Evolutionary conservation across 2,797 vertebrate species (phyloP).

Genomic region (Arrhamphus sclerolepis): DNA sequence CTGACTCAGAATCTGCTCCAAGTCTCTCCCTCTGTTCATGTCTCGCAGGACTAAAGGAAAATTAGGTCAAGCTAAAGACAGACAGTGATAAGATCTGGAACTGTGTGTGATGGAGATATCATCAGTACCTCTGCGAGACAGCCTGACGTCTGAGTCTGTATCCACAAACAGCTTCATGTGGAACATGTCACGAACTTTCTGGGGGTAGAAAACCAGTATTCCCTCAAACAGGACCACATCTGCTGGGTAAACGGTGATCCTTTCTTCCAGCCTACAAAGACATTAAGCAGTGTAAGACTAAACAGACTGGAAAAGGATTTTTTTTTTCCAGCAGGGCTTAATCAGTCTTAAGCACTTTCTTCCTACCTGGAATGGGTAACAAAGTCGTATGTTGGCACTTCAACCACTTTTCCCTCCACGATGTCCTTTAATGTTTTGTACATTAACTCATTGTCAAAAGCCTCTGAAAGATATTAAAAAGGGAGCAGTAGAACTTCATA

Average conservation of each 20-base stretch:
- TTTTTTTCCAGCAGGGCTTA: not conserved
- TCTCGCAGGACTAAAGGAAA: constrained; percentile 88
- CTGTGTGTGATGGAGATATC: not conserved
- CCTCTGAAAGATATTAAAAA: constrained; percentile 79
- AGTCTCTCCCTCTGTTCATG: constrained; percentile 92
- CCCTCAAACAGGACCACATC: constrained; percentile 96
- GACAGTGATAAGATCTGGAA: not conserved
- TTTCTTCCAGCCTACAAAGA: constrained; percentile 85
- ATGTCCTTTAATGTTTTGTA: constrained; percentile 90
- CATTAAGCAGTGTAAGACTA: constrained; percentile 5
- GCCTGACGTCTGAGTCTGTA: constrained; percentile 93
- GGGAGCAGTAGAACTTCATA: not conserved
- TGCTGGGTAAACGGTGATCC: constrained; percentile 89
- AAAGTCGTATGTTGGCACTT: constrained; percentile 95
- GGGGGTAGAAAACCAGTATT: constrained; percentile 95
- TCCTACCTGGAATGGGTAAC: constrained; percentile 94
- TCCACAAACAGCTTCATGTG: constrained; percentile 98
- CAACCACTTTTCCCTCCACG: constrained; percentile 89
- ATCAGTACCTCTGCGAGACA: constrained; percentile 89
- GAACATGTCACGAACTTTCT: constrained; percentile 95
- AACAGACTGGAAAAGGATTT: not conserved
- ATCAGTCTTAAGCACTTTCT: not conserved
- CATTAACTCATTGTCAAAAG: constrained; percentile 96
- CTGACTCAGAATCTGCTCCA: constrained; percentile 96
- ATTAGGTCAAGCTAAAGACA: not conserved